Base-by-base conservation (phyloP, 2,113 vertebrate genomes). In the Rallus limicola region DNA sequence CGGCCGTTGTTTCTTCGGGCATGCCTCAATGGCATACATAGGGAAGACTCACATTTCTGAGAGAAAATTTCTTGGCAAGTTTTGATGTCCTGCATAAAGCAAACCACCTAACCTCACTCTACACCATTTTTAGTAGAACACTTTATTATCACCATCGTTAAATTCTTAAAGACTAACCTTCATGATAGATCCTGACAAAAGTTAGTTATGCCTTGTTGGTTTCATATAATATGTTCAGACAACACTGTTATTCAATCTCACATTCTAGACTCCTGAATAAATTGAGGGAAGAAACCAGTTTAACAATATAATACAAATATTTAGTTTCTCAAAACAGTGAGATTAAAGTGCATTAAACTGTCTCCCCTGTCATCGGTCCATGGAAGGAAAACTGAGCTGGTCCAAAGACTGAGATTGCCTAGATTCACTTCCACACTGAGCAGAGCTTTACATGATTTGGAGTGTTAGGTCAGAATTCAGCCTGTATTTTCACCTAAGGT, bases 341-440 rank as follows among this genome's bases (percentile, higher is more conserved):
- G 50, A 77, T 38, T 74, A 33, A 59, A 69, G 34, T 33, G 29
- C 9, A 52, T 40, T 71, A 82, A 82, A 59, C 7, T 21, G 17
- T 21, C 20, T 40, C 3, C 8, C 6, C 8, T 2, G 3, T n/a
- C 60, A 72, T 7, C 8, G 33, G 1, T 21, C 13, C 8, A 10
- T 31, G 36, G 53, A 52, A 60, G 9, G 13, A 50, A 78, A 86
- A 52, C 9, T 25, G 40, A 58, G 7, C 10, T 88, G 24, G 7
- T 50, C 28, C 46, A 33, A 75, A 85, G 13, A 25, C 6, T 34
- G 28, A 44, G 15, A 16, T 4, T 3, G 20, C 11, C 20, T 33
- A 40, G 52, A 29, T 31, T 68, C 14, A 55, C 14, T 38, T 82
- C 58, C 16, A 15, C 46, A 23, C 18, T 2, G 1, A 1, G 0